Conservation (phyloP, 2,113 vertebrate species). For the Lanius ludovicianus region DNA sequence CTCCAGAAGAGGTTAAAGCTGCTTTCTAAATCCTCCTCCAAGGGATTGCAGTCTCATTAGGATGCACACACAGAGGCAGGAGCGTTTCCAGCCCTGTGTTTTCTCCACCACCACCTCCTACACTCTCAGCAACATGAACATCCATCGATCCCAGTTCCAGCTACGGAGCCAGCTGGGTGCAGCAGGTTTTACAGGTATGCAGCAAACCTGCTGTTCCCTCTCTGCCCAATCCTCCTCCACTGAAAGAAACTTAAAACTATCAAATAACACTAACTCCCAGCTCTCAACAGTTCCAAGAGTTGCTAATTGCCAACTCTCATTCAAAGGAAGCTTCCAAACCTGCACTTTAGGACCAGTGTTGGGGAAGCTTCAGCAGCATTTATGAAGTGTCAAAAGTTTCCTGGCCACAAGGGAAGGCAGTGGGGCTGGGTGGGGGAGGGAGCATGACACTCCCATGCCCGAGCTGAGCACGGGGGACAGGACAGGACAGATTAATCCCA, state of each 20-base stretch:
- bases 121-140: neutral
- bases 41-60: accelerated
- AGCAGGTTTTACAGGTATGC: slow-evolving; percentile 5
- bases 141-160: neutral
- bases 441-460: neutral
- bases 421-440: neutral
- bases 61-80: neutral
- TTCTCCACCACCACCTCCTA: neutral
- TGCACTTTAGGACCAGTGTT: neutral
- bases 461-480: neutral
- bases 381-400: neutral
- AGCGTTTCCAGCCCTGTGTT: neutral
- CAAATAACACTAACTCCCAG: neutral
- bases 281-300: neutral
- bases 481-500: neutral
- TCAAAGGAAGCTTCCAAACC: neutral
- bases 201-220: neutral
- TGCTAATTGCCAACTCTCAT: neutral
- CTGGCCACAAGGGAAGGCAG: neutral
- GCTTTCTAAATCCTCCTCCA: neutral
- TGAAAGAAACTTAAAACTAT: neutral
- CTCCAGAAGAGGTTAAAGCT: neutral
- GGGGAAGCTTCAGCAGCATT: neutral
- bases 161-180: neutral
- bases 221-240: neutral